Evolutionary conservation across 2,113 vertebrate species (phyloP).

Genomic region (Crypturellus undulatus): DNA sequence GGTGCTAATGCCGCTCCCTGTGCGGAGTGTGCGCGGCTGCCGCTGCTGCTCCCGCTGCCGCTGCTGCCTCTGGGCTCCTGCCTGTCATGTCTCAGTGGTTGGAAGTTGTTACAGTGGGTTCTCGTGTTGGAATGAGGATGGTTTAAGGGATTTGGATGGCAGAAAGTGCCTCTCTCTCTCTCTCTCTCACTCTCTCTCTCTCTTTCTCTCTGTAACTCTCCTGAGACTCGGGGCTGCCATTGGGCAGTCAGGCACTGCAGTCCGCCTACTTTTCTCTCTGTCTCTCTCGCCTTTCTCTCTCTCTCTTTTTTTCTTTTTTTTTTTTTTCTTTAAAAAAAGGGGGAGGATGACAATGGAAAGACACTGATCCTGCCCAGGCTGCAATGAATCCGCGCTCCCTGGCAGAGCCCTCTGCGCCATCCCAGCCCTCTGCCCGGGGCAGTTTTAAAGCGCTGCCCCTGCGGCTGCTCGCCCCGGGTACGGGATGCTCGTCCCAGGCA

Average conservation of each 20-base stretch:
- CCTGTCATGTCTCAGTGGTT: constrained; percentile 88
- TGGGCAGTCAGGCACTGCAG: constrained; percentile 86
- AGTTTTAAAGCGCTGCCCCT: background rate
- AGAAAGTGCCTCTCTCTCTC: constrained; percentile 84
- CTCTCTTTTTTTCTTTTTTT: background rate
- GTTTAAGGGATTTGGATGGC: constrained; percentile 89
- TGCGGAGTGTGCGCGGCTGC: constrained; percentile 80
- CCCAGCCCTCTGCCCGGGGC: background rate
- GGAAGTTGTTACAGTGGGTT: constrained; percentile 83
- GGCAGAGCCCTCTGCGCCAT: background rate
- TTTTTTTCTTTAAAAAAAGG: constrained; percentile 10
- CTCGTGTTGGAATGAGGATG: constrained; percentile 84
- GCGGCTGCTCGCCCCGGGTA: background rate
- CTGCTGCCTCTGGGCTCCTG: constrained; percentile 76
- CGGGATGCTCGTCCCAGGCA: background rate
- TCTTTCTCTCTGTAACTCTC: constrained; percentile 74
- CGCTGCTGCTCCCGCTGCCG: constrained; percentile 64
- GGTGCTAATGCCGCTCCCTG: constrained; percentile 83
- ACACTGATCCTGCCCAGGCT: constrained; percentile 74
- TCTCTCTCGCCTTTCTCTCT: background rate
- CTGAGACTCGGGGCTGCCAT: constrained; percentile 87
- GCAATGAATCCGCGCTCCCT: background rate
- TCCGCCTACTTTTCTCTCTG: constrained; percentile 76
- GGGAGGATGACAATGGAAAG: constrained; percentile 83
- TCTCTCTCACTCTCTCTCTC: background rate